phyloP scores from a whole-genome alignment of 1,140 invertebrate species.

The Aphaenogaster rudis region DNA sequence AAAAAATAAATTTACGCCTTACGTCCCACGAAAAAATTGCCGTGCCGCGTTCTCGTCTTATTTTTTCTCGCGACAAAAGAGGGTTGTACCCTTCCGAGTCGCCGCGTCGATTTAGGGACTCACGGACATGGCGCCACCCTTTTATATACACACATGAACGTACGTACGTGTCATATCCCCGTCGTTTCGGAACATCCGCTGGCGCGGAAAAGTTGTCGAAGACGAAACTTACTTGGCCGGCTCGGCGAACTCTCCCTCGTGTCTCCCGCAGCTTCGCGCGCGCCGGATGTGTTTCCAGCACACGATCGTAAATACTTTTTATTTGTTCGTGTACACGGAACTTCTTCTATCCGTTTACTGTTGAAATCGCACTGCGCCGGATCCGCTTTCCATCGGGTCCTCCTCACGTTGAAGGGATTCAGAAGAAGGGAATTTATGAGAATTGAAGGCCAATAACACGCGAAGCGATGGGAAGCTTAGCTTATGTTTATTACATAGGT shows the following conservation, averaged over 20 bases:
- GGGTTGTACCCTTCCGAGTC: constrained; percentile 46
- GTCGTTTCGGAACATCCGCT: constrained; percentile 61
- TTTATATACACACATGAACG: constrained; percentile 5
- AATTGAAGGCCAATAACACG: constrained; percentile 54
- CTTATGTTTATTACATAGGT: constrained; percentile 10
- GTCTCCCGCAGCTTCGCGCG: constrained; percentile 56
- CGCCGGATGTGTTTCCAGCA: constrained; percentile 65
- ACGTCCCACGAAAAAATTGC: constrained; percentile 16
- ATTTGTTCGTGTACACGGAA: constrained; percentile 64
- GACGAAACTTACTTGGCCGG: constrained; percentile 63
- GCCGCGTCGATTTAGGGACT: constrained; percentile 49
- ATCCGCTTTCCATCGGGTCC: constrained; percentile 41
- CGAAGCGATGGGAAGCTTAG: neutral
- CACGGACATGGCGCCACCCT: constrained; percentile 11
- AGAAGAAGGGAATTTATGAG: constrained; percentile 21
- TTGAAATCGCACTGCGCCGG: constrained; percentile 56
- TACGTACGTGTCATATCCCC: constrained; percentile 57
- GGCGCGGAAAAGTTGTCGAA: constrained; percentile 61
- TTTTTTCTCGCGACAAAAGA: constrained; percentile 53
- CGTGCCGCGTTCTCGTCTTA: constrained; percentile 14
- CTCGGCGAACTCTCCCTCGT: constrained; percentile 54
- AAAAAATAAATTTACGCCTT: constrained; percentile 18
- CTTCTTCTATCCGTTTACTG: constrained; percentile 65
- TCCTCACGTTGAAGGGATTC: constrained; percentile 49
- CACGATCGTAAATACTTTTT: constrained; percentile 68